Conservation (phyloP, 2,113 vertebrate species). For the Tamias sibiricus region DNA sequence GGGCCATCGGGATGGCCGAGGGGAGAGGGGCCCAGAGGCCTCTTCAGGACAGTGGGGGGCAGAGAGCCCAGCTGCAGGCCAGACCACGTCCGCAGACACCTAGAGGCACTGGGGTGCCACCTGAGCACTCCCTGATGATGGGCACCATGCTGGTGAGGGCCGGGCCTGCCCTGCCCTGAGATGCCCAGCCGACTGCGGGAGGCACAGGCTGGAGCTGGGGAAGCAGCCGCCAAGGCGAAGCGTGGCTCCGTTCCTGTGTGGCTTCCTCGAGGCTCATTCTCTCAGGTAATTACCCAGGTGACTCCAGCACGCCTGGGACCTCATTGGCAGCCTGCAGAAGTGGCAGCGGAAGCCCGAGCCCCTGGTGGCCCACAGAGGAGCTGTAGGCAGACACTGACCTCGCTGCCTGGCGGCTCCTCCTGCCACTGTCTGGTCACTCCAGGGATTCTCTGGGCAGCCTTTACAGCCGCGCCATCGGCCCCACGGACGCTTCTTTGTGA, state of each 20-base stretch:
- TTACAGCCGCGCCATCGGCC: neutral
- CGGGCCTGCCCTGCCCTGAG: neutral
- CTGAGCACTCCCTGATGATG: neutral
- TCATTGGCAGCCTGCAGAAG: neutral
- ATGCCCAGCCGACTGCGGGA: neutral
- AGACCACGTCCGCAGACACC: accelerated
- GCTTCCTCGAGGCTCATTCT: neutral
- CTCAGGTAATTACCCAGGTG: neutral
- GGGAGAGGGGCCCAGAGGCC: neutral
- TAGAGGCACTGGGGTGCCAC: accelerated
- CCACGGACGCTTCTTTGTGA: accelerated
- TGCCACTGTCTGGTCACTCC: neutral
- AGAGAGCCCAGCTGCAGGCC: neutral
- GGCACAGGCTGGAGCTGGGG: accelerated
- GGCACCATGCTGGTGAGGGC: neutral
- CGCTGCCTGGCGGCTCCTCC: neutral
- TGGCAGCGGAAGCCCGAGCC: neutral
- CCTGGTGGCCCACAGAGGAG: neutral
- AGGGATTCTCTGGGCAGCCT: neutral
- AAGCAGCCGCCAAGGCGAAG: neutral
- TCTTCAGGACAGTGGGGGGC: neutral
- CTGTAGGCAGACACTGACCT: neutral
- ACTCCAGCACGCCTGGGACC: neutral
- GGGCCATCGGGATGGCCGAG: neutral
- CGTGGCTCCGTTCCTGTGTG: accelerated